A percentile compares a stretch with the other conserved stretches of the same genome.
Conservation (phyloP, 1,140 invertebrate species). For the Pseudomyrmex flavicornis region DNA sequence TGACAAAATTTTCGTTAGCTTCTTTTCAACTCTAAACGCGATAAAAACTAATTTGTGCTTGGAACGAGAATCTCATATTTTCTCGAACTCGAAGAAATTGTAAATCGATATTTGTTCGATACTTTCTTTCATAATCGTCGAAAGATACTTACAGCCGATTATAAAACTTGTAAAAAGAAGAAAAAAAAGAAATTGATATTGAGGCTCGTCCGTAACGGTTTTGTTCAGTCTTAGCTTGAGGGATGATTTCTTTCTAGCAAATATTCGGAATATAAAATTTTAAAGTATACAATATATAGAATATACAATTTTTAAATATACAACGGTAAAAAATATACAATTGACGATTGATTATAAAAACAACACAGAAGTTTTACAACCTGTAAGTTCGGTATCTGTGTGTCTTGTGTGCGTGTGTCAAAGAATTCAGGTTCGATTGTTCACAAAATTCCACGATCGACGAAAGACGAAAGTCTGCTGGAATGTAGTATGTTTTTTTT, state of each 20-base stretch:
- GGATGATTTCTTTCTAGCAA: conserved; percentile 48
- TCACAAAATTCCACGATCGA: conserved; percentile 69
- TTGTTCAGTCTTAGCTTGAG: conserved; percentile 77
- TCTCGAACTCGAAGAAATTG: conserved; percentile 63
- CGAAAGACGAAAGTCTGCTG: conserved; percentile 28
- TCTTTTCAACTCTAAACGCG: conserved; percentile 16
- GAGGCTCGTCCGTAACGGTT: conserved; percentile 53
- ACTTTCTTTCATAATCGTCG: conserved; percentile 38
- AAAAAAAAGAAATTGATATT: conserved; percentile 38
- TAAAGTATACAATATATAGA: neutral
- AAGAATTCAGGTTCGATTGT: conserved; percentile 70
- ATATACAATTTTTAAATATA: neutral
- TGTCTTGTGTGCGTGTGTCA: conserved; percentile 67
- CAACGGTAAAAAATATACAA: neutral
- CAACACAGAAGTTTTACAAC: conserved; percentile 38
- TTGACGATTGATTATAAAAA: neutral
- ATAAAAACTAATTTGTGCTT: conserved; percentile 53
- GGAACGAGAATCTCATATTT: conserved; percentile 39
- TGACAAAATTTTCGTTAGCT: conserved; percentile 14
- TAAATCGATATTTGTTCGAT: conserved; percentile 65
- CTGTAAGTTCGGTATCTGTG: conserved; percentile 47
- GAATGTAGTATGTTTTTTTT: conserved; percentile 41
- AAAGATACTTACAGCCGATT: conserved; percentile 62
- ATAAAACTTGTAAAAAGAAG: conserved; percentile 46
- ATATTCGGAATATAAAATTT: conserved; percentile 8